Base-by-base conservation (phyloP, 2,113 vertebrate genomes). In the Neopipo cinnamomea region DNA sequence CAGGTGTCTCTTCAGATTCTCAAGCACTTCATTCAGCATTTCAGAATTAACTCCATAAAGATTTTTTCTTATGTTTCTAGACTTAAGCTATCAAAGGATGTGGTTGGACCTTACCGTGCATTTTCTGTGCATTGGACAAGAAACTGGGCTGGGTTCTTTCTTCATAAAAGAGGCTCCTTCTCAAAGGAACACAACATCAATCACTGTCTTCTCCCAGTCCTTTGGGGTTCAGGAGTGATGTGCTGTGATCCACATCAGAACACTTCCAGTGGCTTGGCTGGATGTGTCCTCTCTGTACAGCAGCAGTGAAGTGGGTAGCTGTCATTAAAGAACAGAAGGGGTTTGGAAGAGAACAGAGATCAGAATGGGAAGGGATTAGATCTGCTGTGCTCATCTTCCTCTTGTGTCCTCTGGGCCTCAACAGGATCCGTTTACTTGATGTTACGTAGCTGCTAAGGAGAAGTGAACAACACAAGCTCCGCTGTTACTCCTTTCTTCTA, bases 201-300 rank as follows among this genome's bases (percentile, higher is more conserved):
- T 79, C 41, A 16, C 33, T 67, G 0, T 42, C 12, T 90, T 95
- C 30, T 72, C 30, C 21, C 44, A 58, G 47, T 33, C 39, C 53
- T 88, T 88, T 53, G 58, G 71, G 33, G 27, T 46, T 88, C 15
- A 30, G 66, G 52, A 76, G 13, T 28, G 12, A 18, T 24, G 37
- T 47, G 21, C 46, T 44, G 33, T 73, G 35, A 35, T 77, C 58
- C 63, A 67, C 4, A 6, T 46, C 55, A 80, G 58, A 66, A 6
- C 23, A 5, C 11, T 88, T 39, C 25, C 28, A 0, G 0, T 39
- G 46, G 18, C 85, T 59, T 3, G 8, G 49, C 65, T 76, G 81
- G 44, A 41, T 37, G 55, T 27, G 39, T 77, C 30, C 53, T 62
- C 37, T 59, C 35, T 0, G 0, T 50, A 4, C 31, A 76, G 74